Base-by-base conservation (phyloP, 2,888 invertebrate species). In the Nebria brevicollis region DNA sequence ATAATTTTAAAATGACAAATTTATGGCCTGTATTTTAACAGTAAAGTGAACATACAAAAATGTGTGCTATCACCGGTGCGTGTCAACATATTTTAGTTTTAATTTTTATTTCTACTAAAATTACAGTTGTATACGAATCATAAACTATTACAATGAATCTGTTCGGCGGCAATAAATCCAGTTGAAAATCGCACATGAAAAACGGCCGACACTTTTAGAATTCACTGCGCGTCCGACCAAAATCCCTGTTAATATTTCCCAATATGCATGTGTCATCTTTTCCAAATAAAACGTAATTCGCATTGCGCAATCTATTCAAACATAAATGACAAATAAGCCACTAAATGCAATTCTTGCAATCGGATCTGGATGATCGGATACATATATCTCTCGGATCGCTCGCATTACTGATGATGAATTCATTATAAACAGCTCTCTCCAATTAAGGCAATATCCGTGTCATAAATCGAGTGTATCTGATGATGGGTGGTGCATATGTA, bases 1-100 rank as follows among this genome's bases (percentile, higher is more conserved):
- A 80, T 80, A 80, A 80, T 80, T 80, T 80, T 80, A 80, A 80
- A 80, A 80, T 80, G 80, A 80, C 80, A 80, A 80, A 80, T 80
- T 80, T 80, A 80, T 80, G 80, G 75, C 75, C 70, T 76, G 80
- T 80, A 80, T 80, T 80, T 80, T 76, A 80, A 70, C 75, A 75
- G 75, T 75, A 70, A 80, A 43, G 7, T 8, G 7, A 43, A 43
- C 6, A 73, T 42, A 73, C 73, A 73, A 80, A 80, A 80, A 80
- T 75, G 75, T 75, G 74, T 66, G 79, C 79, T 79, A 79, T 80
- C 80, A 80, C 54, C 72, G 70, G 64, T 72, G 70, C 75, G 75
- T 75, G 80, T 80, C 80, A 80, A 80, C 80, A 80, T 80, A 80
- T 80, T 80, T 80, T 80, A 80, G 80, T 80, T 80, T 80, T 80